phyloP scores from a whole-genome alignment of 1,140 invertebrate genomes.

The Drosophila nasuta region DNA sequence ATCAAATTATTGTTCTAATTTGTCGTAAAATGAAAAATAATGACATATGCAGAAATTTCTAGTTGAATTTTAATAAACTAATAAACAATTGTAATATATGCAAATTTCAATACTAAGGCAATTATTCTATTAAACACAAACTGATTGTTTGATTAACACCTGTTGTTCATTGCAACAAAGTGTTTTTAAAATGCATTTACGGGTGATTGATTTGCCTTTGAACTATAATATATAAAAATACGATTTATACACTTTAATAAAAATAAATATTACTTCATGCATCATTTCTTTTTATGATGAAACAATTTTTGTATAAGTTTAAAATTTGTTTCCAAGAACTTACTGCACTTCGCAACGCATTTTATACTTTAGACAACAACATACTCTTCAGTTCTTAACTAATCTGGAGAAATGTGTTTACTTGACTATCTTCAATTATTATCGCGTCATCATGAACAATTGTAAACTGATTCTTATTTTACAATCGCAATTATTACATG shows the following conservation, averaged over 20 bases:
- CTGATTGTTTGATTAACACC: background rate
- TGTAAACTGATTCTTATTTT: too few relatives aligned
- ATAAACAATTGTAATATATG: background rate
- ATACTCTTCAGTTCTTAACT: background rate
- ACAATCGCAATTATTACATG: background rate
- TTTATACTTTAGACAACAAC: background rate
- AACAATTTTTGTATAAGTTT: too few relatives aligned
- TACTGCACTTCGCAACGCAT: background rate
- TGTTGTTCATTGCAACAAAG: background rate
- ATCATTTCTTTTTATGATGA: too few relatives aligned
- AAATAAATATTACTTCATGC: too few relatives aligned
- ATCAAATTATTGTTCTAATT: background rate
- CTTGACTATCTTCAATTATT: too few relatives aligned
- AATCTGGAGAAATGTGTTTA: background rate
- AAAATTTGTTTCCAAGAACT: too few relatives aligned
- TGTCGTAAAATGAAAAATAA: background rate
- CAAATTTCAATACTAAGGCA: background rate
- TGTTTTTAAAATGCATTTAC: background rate
- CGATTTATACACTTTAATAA: too few relatives aligned
- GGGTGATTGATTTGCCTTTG: background rate
- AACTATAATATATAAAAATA: background rate
- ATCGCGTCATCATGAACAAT: background rate
- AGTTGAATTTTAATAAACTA: background rate
- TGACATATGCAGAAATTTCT: background rate
- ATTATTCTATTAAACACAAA: background rate